Evolutionary conservation across 2,113 vertebrate species (phyloP), one percentile per base, ranked within the genome.

Genomic region (Ochotona princeps): DNA sequence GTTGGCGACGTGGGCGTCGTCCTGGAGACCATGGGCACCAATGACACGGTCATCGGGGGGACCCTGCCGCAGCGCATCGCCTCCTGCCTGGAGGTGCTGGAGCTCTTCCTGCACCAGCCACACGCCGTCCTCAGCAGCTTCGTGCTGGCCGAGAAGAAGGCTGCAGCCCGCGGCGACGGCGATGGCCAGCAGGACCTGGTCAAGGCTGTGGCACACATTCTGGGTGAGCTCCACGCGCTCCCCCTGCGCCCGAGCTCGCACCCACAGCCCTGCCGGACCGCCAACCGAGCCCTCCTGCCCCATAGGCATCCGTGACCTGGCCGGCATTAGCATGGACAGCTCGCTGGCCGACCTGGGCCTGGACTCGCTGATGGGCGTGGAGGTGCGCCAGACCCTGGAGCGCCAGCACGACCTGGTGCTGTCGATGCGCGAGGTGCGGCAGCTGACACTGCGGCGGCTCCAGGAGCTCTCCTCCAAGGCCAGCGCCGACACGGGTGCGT

Each of bases 341-440:
- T 98, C 99, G 0, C 96, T 99, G 97, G 98, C 98, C 1, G 99
- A 99, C 95, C 96, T 99, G 90, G 99, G 99, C 49, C 97, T 99
- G 94, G 99, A 99, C 96, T 99, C 99, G 0, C 97, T 99, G 94
- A 99, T 99, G 99, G 99, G 99, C 0, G 99, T 99, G 87, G 99
- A 99, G 97, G 99, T 99, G 74, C 99, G 99, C 12, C 99, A 99
- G 97, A 99, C 97, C 0, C 97, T 99, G 93, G 99, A 99, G 95
- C 98, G 99, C 0, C 99, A 99, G 97, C 98, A 99, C 0, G 98
- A 99, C 95, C 98, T 99, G 0, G 96, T 98, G 70, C 98, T 99
- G 98, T 96, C 98, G 12, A 99, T 99, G 99, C 98, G 99, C 44
- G 99, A 99, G 51, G 98, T 99, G 47, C 97, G 98, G 28, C 98